These are phyloP conservation scores for Carassius gibelio DNA, from an alignment of 2,113 vertebrate genomes.

Conservation along the genomic window DNA sequence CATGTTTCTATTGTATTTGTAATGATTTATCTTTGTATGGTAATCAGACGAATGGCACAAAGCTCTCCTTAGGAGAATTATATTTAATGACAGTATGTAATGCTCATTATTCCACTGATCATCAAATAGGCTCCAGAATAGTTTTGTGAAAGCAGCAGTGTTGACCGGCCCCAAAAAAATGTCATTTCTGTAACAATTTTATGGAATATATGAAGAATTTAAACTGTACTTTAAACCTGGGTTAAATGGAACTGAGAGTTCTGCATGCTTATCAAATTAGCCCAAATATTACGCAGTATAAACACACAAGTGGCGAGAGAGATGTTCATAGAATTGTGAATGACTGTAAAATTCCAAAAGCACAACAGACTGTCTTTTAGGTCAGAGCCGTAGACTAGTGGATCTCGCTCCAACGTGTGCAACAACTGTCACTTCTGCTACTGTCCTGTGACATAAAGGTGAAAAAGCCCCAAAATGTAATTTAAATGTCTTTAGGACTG, in stretches of 20 bases:
- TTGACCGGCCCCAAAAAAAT: background rate
- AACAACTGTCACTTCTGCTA: background rate
- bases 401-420: background rate
- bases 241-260: no score
- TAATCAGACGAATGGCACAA: background rate
- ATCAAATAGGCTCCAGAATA: background rate
- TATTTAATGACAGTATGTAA: background rate
- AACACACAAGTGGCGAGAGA: background rate
- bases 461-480: no score
- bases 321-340: background rate
- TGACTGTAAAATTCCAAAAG: background rate
- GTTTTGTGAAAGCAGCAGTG: background rate
- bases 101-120: background rate
- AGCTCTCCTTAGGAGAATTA: background rate
- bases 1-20: constrained; percentile 18
- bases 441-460: no score
- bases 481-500: no score
- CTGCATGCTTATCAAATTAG: no score
- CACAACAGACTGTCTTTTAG: background rate
- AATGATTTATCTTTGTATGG: constrained; percentile 10
- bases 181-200: background rate
- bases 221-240: background rate
- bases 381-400: background rate
- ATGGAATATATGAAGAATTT: background rate
- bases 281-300: background rate